Conservation (phyloP, 2,113 vertebrate species). For the Ptilonorhynchus violaceus region DNA sequence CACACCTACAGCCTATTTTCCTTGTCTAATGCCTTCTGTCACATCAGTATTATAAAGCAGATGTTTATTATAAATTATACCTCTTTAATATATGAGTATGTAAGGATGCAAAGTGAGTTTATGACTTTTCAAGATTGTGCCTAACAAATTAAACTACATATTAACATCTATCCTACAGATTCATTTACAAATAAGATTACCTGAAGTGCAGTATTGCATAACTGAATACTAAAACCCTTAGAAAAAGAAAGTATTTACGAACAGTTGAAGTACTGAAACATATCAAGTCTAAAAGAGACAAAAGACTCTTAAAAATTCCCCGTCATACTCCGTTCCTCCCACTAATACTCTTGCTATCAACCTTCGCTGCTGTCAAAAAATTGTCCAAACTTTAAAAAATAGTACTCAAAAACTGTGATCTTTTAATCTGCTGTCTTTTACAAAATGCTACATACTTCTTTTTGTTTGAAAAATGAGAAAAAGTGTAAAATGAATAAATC, state of each 20-base stretch:
- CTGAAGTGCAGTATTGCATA: constrained; percentile 22
- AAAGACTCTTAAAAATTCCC: constrained; percentile 13
- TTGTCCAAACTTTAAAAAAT: neutral
- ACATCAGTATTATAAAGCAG: constrained; percentile 61
- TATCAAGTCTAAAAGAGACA: constrained; percentile 3
- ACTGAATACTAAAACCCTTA: neutral
- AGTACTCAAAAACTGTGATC: neutral
- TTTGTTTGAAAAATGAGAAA: neutral
- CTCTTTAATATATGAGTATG: constrained; percentile 47
- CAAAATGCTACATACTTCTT: neutral
- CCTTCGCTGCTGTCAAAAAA: neutral
- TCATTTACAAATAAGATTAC: constrained; percentile 66
- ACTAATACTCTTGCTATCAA: neutral
- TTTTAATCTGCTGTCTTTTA: neutral
- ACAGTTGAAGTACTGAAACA: neutral
- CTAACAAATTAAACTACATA: constrained; percentile 56
- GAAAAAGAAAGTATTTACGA: constrained; percentile 7
- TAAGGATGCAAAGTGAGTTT: constrained; percentile 61
- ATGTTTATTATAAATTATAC: constrained; percentile 71
- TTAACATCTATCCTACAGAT: constrained; percentile 45
- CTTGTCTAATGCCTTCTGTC: constrained; percentile 63
- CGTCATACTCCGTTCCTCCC: neutral
- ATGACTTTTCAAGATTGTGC: constrained; percentile 56
- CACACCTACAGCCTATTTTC: constrained; percentile 52
- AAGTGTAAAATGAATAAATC: neutral